Percentiles rank a stretch among this genome's conserved stretches.
phyloP scores from a whole-genome alignment of 2,797 vertebrate genomes.

The Scleropages formosus region DNA sequence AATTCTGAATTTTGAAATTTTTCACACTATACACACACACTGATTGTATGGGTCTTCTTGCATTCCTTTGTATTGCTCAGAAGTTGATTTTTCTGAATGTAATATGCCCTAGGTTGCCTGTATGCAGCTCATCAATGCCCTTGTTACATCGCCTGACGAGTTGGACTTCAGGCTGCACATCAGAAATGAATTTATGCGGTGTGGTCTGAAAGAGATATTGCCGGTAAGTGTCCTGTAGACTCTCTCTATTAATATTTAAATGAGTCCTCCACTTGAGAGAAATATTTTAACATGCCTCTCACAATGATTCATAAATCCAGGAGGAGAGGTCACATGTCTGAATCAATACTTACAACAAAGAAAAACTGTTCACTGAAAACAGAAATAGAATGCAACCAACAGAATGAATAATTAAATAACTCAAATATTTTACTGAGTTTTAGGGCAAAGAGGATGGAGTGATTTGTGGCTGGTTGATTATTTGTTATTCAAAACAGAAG shows the following conservation, averaged over 20 bases:
- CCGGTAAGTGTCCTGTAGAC: conserved; percentile 77
- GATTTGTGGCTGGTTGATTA: conserved; percentile 21
- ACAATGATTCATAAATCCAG: conserved; percentile 66
- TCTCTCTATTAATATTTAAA: conserved; percentile 75
- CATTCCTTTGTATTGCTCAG: conserved; percentile 38
- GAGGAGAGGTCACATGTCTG: conserved; percentile 54
- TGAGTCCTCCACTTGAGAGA: conserved; percentile 67
- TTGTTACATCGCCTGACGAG: conserved; percentile 96
- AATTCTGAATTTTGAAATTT: background rate
- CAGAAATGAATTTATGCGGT: conserved; percentile 98
- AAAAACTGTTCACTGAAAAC: conserved; percentile 45
- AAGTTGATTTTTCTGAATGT: conserved; percentile 44
- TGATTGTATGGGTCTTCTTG: background rate
- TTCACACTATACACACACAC: background rate
- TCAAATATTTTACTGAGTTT: conserved; percentile 2
- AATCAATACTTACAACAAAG: conserved; percentile 50
- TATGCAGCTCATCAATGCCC: conserved; percentile 98
- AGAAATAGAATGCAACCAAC: conserved; percentile 30
- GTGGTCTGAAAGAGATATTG: conserved; percentile 90
- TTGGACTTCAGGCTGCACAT: conserved; percentile 97
- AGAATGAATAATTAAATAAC: conserved; percentile 37
- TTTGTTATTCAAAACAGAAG: conserved; percentile 48
- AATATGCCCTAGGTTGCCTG: conserved; percentile 83
- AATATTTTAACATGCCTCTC: conserved; percentile 61
- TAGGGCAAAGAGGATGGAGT: background rate